These are phyloP conservation scores for Rosalia funebris DNA, from an alignment of 2,888 invertebrate species.

Conservation along the genomic window DNA sequence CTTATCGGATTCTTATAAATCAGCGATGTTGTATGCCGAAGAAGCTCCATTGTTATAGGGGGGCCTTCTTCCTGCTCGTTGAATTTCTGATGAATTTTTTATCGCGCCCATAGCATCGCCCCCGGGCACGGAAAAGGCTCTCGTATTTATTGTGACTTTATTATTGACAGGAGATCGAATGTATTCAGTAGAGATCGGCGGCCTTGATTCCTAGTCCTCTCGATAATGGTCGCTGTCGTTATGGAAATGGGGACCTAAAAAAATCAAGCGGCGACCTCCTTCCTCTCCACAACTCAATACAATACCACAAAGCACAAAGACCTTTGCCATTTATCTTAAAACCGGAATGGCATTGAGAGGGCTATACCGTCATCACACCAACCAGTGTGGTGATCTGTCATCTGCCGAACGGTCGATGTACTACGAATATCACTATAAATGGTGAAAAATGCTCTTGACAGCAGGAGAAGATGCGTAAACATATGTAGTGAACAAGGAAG, in stretches of 20 bases:
- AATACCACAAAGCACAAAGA: too few relatives aligned
- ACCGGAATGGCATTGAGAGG: too few relatives aligned
- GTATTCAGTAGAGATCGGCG: background rate
- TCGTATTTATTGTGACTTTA: slow-evolving; percentile 23
- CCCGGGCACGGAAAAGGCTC: slow-evolving; percentile 5
- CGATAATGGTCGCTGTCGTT: background rate
- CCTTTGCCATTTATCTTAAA: too few relatives aligned
- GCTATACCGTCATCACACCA: too few relatives aligned
- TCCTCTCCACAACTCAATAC: too few relatives aligned
- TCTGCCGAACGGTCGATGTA: too few relatives aligned
- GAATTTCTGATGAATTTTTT: slow-evolving; percentile 45
- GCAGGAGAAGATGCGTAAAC: too few relatives aligned
- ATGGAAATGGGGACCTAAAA: background rate
- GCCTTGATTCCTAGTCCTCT: background rate
- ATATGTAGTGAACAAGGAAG: too few relatives aligned
- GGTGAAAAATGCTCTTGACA: too few relatives aligned
- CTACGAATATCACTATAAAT: too few relatives aligned
- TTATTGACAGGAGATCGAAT: slow-evolving; percentile 14
- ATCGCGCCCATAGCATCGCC: slow-evolving; percentile 16
- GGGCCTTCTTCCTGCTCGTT: slow-evolving; percentile 35
- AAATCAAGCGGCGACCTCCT: background rate
- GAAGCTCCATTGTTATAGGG: slow-evolving; percentile 34
- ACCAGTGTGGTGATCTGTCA: too few relatives aligned
- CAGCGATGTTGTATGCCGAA: slow-evolving; percentile 35
- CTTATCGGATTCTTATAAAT: slow-evolving; percentile 44